Conservation (phyloP, 2,113 vertebrate species). For the Perccottus glenii region DNA sequence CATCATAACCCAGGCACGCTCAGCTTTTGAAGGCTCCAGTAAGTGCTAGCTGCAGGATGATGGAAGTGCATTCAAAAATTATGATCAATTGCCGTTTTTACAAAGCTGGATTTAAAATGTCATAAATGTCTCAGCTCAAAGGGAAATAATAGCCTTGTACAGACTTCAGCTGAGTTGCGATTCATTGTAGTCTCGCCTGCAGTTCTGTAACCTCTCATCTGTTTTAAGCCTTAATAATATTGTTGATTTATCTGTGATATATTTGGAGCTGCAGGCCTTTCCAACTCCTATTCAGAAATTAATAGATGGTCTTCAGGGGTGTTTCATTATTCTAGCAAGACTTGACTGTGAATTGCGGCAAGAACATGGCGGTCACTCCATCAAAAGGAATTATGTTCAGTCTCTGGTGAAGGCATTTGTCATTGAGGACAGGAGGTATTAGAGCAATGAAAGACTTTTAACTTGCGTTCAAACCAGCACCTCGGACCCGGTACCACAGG, state of each 20-base stretch:
- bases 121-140: conserved; percentile 79
- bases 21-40: conserved; percentile 46
- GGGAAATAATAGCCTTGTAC: conserved; percentile 87
- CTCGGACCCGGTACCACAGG: conserved; percentile 79
- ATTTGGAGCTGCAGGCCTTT: conserved; percentile 89
- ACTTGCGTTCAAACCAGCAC: conserved; percentile 82
- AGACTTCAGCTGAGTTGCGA: conserved; percentile 82
- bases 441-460: conserved; percentile 93
- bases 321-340: conserved; percentile 88
- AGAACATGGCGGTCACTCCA: conserved; percentile 85
- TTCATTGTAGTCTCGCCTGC: conserved; percentile 88
- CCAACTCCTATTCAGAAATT: conserved; percentile 84
- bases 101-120: conserved; percentile 82
- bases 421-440: conserved; percentile 90
- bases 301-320: conserved; percentile 90
- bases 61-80: conserved; percentile 67
- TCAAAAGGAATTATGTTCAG: conserved; percentile 91
- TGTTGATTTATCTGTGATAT: conserved; percentile 98
- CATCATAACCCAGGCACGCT: conserved; percentile 36
- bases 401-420: conserved; percentile 89
- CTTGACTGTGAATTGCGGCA: conserved; percentile 83
- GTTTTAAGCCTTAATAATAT: conserved; percentile 94
- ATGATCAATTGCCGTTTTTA: conserved; percentile 81
- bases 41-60: conserved; percentile 53
- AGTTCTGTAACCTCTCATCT: conserved; percentile 88